Base-by-base conservation (phyloP, 2,888 invertebrate species). In the Eilema caniola region DNA sequence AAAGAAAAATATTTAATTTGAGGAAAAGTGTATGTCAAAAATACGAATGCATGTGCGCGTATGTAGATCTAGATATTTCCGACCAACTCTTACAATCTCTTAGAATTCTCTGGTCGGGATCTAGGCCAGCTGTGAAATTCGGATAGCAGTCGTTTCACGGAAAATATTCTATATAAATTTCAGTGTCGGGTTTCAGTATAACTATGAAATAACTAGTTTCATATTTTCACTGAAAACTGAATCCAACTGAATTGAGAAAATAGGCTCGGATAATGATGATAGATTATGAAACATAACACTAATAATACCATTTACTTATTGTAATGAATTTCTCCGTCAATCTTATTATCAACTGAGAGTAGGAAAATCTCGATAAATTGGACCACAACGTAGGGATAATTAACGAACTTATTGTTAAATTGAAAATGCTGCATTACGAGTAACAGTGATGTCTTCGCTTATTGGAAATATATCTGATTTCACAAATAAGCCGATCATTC, bases 301-400 rank as follows among this genome's bases (percentile, higher is more conserved):
- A 64, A n/a, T 64, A 56, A 23, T 14, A 56, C 28, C 31, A 65
- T 24, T 65, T 28, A 8, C 14, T 7, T 5, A 64, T 28, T 31
- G 66, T 74, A 70, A 77, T 77, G 63, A 80, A 71, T 72, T 72
- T 71, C 70, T 69, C 65, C 74, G 68, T 68, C 67, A 74, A 71
- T 71, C 65, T 73, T 77, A 66, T 72, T 80, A 77, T 71, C 75
- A 69, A 47, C 69, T 63, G 62, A 71, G 61, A 67, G 56, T 69
- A 56, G 66, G 72, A 63, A 75, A 71, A 73, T 62, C 67, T 75
- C 67, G 67, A 77, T 83, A 77, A 82, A 79, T 82, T 78, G 77
- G 72, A 75, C 79, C 76, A 69, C 77, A 76, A 80, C 78, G 79
- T 78, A 84, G 84, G 85, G 71, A 75, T 83, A 83, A 86, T 85